Evolutionary conservation across 2,113 vertebrate genomes (phyloP), one percentile per base, ranked within the genome.

Genomic region (Pollimyrus isidori): DNA sequence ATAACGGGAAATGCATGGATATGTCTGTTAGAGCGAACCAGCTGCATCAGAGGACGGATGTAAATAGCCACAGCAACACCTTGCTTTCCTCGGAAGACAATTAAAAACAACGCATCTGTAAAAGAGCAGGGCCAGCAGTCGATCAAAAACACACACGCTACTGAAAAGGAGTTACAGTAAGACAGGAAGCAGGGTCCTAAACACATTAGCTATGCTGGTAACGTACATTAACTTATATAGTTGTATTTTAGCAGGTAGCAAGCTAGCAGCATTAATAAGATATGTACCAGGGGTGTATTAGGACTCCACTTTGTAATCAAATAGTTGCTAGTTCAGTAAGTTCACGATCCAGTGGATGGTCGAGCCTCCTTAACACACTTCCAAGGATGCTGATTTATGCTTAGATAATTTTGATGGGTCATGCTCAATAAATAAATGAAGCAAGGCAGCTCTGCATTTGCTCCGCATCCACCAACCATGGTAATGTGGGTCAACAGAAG

Each of bases 1-100:
- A 88, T 89, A 89, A 90, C 87, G 69, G 89, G 88, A 86, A 90
- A 88, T 83, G 65, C 39, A 88, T 35, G 48, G 87, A 90, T 82
- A 87, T 49, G 88, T 46, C 62, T 69, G 76, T 48, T 85, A 56
- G 69, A 88, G 88, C 62, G 62, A 69, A 56, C 35, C 87, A 88
- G 52, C 82, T 84, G 76, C 87, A 89, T 91, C 73, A 35, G 42
- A n/a, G 84, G 45, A 35, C 84, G 26, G 73, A 39, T 56, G 87
- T 88, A 88, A 91, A 90, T 90, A 88, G 39, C 83, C 56, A 80
- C 73, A 56, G 30, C 7, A 6, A 26, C 35, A 88, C 56, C 45
- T 45, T 15, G 65, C 62, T 21, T 45, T 23, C 62, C 26, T 21
- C 19, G n/a, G 46, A 4, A 35, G 9, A 39, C 35, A 26, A 39